Evolutionary conservation across 2,113 vertebrate species (phyloP), one percentile per base, ranked within the genome.

Genomic region (Calidris pugnax): DNA sequence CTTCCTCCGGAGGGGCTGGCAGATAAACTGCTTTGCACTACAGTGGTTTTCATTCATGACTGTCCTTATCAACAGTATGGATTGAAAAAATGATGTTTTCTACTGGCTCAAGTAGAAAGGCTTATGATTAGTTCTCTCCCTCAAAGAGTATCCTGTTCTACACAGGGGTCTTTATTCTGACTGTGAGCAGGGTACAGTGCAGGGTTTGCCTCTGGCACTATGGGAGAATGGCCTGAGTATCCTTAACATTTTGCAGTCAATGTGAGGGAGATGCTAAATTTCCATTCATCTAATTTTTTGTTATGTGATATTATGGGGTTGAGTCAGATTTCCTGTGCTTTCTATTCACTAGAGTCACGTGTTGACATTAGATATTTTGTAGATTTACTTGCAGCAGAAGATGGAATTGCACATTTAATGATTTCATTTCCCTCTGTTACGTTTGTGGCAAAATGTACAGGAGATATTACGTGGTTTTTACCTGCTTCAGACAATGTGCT

Each of bases 301-400:
- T 91, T 78, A 78, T 8, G 35, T 87, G 56, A 33, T 85, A 66
- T 51, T 71, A 33, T 1, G 24, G 30, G 30, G 10, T 47, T 75
- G 84, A 92, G 69, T 92, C 91, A 89, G 76, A 86, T 94, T 92
- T 94, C 86, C 89, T 89, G 60, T 75, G 47, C 80, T 91, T 87
- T 85, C 41, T 47, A 7, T 83, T 84, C 64, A 77, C 73, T 43
- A 8, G 43, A 78, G 62, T 32, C 7, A 0, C 1, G 0, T 72
- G 50, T 50, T 77, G 59, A 51, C 47, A 18, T 88, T 71, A 48
- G 28, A 12, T 77, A 14, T 50, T 86, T 56, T 57, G 13, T 53
- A 66, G 62, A 50, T 94, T 56, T 53, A 8, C 50, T 95, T 69
- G 41, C 59, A 66, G 7, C 45, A 86, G 75, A 78, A 77, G 71